These are phyloP conservation scores for Tanypteryx hageni DNA, from an alignment of 2,888 invertebrate species.

Conservation along the genomic window DNA sequence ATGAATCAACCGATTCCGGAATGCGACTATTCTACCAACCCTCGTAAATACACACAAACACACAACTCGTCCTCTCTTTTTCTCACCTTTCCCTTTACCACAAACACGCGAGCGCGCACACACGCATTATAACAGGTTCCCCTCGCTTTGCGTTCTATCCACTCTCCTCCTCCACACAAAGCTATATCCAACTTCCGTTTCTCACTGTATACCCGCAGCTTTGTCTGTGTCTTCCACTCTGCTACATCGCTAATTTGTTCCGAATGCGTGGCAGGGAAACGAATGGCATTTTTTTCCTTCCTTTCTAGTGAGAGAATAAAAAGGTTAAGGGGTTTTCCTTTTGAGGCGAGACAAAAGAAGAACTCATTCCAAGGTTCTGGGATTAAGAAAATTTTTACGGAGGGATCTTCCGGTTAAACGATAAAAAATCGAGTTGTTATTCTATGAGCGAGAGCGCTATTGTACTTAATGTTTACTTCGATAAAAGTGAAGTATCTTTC, in stretches of 20 bases:
- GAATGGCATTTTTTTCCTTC: not conserved
- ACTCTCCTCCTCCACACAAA: not conserved
- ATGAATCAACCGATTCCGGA: too few relatives aligned
- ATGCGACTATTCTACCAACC: too few relatives aligned
- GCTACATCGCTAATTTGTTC: slow-evolving; percentile 34
- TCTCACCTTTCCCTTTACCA: too few relatives aligned
- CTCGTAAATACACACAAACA: not conserved
- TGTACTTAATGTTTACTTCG: too few relatives aligned
- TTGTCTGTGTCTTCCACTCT: slow-evolving; percentile 65
- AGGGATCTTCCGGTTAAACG: too few relatives aligned
- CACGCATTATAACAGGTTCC: too few relatives aligned
- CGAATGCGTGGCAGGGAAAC: slow-evolving; percentile 14
- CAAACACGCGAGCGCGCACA: too few relatives aligned
- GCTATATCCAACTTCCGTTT: slow-evolving; percentile 33
- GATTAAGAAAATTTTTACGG: not conserved
- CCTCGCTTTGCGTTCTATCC: not conserved
- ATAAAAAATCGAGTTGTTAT: too few relatives aligned
- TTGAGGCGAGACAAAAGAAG: not conserved
- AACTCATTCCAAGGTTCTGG: not conserved
- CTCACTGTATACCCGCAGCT: slow-evolving; percentile 68
- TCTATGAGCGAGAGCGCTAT: too few relatives aligned
- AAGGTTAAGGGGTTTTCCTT: not conserved
- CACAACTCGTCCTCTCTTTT: not conserved
- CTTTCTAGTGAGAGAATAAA: not conserved
- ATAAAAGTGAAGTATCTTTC: too few relatives aligned